Conservation (phyloP, 2,797 vertebrate genomes). For the Rhinogobio ventralis region DNA sequence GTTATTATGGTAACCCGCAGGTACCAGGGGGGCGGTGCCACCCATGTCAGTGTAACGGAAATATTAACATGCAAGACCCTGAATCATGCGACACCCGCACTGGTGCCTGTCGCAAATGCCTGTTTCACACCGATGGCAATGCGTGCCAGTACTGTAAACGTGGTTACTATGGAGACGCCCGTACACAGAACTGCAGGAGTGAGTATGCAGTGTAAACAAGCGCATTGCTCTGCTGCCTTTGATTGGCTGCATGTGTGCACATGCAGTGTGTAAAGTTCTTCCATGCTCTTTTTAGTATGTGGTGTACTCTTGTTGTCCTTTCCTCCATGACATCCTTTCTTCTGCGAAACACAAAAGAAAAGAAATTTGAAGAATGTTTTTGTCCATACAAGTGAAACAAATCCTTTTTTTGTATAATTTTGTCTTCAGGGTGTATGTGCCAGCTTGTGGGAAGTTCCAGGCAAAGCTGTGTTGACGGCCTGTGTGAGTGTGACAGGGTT, state of each 20-base stretch:
- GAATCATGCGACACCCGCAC: conserved; percentile 85
- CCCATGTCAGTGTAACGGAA: conserved; percentile 89
- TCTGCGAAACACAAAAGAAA: background rate
- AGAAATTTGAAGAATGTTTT: background rate
- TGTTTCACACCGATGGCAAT: conserved; percentile 89
- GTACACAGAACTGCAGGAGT: conserved; percentile 91
- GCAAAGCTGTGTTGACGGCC: conserved; percentile 78
- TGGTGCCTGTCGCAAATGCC: conserved; percentile 87
- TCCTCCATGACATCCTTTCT: background rate
- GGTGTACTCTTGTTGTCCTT: background rate
- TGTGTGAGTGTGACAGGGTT: conserved; percentile 84
- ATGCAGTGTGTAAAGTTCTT: conserved; percentile 9
- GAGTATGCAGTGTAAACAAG: conserved; percentile 68
- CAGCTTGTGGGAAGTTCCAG: conserved; percentile 79
- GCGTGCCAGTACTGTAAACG: conserved; percentile 85
- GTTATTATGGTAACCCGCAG: conserved; percentile 88
- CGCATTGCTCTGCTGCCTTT: background rate
- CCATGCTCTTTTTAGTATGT: background rate
- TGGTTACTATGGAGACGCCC: conserved; percentile 90
- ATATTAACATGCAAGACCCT: conserved; percentile 90
- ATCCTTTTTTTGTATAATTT: conserved; percentile 14
- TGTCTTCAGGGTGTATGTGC: conserved; percentile 87
- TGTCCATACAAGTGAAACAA: background rate
- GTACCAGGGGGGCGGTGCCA: conserved; percentile 83
- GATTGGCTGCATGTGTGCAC: background rate